phyloP scores from a whole-genome alignment of 2,113 vertebrate species.

The Anolis sagrei region DNA sequence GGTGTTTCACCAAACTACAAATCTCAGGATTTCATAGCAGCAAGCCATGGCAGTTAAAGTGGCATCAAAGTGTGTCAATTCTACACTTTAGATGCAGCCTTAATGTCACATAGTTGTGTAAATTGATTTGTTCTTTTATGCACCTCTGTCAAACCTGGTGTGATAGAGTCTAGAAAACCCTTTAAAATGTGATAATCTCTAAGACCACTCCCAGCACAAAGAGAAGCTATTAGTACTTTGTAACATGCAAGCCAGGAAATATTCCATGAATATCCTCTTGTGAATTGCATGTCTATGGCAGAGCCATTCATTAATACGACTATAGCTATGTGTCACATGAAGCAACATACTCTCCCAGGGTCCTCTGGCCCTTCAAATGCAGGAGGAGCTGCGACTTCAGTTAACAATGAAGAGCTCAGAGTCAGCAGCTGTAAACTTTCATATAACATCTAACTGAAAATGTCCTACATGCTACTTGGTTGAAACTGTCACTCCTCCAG shows the following conservation, averaged over 20 bases:
- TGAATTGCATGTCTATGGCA: not conserved
- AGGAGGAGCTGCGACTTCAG: slow-evolving; percentile 20
- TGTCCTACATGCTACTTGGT: slow-evolving; percentile 86
- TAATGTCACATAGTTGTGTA: too few relatives aligned
- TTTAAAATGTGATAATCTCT: not conserved
- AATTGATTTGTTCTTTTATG: too few relatives aligned
- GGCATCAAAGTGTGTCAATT: too few relatives aligned
- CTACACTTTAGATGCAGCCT: too few relatives aligned
- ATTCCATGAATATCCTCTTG: not conserved
- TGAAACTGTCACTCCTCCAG: slow-evolving; percentile 87
- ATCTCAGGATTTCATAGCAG: too few relatives aligned
- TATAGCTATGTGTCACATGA: not conserved
- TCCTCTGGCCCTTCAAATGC: slow-evolving; percentile 14
- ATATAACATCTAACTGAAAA: slow-evolving; percentile 88
- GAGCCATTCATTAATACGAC: not conserved
- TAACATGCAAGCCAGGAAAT: not conserved
- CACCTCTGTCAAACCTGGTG: too few relatives aligned
- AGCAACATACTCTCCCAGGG: slow-evolving; percentile 23
- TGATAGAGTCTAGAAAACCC: not conserved
- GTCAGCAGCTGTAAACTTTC: slow-evolving; percentile 88
- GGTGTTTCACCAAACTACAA: too few relatives aligned
- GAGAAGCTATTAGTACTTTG: not conserved
- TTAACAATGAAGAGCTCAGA: slow-evolving; percentile 58
- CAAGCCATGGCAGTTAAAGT: too few relatives aligned
- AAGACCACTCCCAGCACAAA: not conserved